Base-by-base conservation (phyloP, 2,797 vertebrate species). In the Ciconia nigra region DNA sequence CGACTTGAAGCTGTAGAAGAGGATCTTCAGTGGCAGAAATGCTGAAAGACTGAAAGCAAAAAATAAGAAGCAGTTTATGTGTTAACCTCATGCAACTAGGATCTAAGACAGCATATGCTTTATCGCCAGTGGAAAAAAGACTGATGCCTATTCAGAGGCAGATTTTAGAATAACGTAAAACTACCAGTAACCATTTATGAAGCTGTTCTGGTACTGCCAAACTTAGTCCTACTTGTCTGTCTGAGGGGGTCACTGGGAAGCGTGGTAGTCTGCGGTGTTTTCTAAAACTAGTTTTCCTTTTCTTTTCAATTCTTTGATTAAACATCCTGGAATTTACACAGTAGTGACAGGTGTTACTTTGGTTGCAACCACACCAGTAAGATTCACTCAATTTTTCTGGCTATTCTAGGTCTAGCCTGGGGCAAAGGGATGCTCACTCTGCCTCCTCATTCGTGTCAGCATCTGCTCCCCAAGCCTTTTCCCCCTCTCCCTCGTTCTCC, bases 21-120 rank as follows among this genome's bases (percentile, higher is more conserved):
- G 57, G 74, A 95, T 95, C 72, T 80, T 96, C 83, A 76, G 71
- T 77, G 89, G 88, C 93, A 96, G 88, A 94, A 95, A 91, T 35
- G 61, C 78, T 96, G 87, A 74, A 94, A 92, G 83, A 74, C 31
- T 90, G 61, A 93, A 79, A 44, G 67, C 54, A 33, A 89, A 80
- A 93, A 92, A 72, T n/a, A 87, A 67, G 26, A 19, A 47, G 9
- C 11, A 25, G 41, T 39, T 67, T 87, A 35, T 87, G 15, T 71
- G 46, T 71, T 94, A 83, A 59, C 72, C 71, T 93, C 46, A n/a
- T 14, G 17, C 66, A 92, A 77, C 41, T 66, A 82, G 61, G 37
- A 89, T 95, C 80, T 52, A 71, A 83, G 52, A 35, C 4, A 17
- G 39, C 57, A 22, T 37, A 58, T 57, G 74, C 25, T 63, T 72